Base-by-base conservation (phyloP, 2,113 vertebrate genomes). In the Vulpes lagopus region DNA sequence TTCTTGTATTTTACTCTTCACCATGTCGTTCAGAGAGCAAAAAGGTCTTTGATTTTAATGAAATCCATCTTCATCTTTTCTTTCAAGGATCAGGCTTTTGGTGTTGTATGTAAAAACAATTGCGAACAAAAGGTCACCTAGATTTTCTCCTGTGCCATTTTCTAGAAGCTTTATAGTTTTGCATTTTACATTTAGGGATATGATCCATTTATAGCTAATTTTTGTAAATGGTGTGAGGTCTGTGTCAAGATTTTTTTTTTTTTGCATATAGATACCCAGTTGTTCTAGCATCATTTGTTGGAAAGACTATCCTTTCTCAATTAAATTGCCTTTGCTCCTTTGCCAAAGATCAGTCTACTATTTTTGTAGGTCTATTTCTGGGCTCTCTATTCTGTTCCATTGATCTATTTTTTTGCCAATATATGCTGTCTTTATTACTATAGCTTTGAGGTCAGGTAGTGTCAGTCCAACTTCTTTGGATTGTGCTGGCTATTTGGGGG, bases 51-150 rank as follows among this genome's bases (percentile, higher is more conserved):
- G 43, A 74, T 79, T 90, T 80, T 86, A 86, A 83, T 60, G 17
- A 90, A 91, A 9, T 59, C 43, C 73, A 83, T 89, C 25, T 76
- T 78, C 67, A 67, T n/a, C 94, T 96, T 94, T 85, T 79, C n/a
- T 74, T 89, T 84, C 64, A 65, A 59, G 19, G 43, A 49, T 89
- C 51, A 38, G 55, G n/a, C 51, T 92, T 78, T 89, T 85, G 60
- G 10, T 74, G 53, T 78, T 95, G 4, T 27, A 95, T 20, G 73
- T 78, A 87, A 94, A 94, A 87, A 55, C 30, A 79, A 89, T 0
- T 64, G 32, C 15, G 64, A 81, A 91, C 55, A 51, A 38, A 90
- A 86, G 11, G 30, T 87, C 5, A 10, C n/a, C 32, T 83, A 60
- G 16, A 65, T 74, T 91, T 83, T 76, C 43, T 87, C 14, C 35